Base-by-base conservation (phyloP, 1,140 invertebrate species). In the Pseudomyrmex pallidus region DNA sequence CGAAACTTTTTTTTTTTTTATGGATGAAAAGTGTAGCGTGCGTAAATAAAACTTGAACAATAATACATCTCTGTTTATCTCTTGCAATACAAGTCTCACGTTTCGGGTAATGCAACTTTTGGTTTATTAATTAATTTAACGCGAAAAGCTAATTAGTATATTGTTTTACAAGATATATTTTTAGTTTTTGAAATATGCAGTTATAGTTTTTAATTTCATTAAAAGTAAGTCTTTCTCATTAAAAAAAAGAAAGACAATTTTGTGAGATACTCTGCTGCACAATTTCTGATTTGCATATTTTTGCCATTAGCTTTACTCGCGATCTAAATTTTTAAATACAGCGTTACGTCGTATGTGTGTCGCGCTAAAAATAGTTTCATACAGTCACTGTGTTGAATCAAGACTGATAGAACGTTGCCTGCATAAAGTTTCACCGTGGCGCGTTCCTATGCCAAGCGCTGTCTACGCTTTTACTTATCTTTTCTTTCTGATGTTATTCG, bases 391-490 rank as follows among this genome's bases (percentile, higher is more conserved):
- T 46, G 67, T 67, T 63, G 25, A 70, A 25, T 54, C 52, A 54
- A 20, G 35, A 78, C 20, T 57, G 56, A 46, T 59, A 22, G 5
- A 12, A 86, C 52, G 10, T 63, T 50, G 63, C 13, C 44, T 35
- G 35, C 35, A 35, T 22, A 59, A 52, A 50, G 74, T 85, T 85
- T 88, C 76, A 57, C 44, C 52, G n/a, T n/a, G 10, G 44, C 35
- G 44, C 22, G n/a, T 82, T 82, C 46, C 61, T 82, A 87, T 84
- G 87, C 82, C 62, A 52, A 82, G 85, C 88, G 89, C 90, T 91
- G 90, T 91, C 90, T 88, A 83, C 87, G 90, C 91, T 91, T 89
- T 90, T 90, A 87, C 88, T 90, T 90, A 90, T 90, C 90, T 90
- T 80, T 77, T 89, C 90, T 88, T 92, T 92, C 91, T 85, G 88